Percentiles rank a stretch among this genome's conserved stretches.
Conservation (phyloP, 64 coral and sea anemone species). For the Dendronephthya gigantea region DNA sequence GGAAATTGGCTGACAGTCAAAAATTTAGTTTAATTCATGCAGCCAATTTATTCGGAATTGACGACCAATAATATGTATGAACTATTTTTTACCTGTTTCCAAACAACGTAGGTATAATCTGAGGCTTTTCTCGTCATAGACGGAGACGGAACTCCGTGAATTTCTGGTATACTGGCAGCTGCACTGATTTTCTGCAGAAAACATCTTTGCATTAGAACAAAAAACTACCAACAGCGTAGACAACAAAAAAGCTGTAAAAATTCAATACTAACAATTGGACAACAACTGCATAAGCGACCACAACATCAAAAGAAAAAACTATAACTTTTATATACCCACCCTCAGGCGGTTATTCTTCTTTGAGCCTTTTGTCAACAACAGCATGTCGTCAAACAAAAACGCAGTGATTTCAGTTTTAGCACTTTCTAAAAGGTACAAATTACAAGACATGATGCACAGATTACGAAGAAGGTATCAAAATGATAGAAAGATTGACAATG, state of each 20-base stretch:
- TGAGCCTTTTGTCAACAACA: conserved; percentile 67
- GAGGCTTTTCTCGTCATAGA: neutral
- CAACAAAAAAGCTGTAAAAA: neutral
- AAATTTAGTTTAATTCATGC: too few relatives aligned
- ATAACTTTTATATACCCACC: neutral
- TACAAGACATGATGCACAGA: neutral
- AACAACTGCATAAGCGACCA: neutral
- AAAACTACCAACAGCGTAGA: too few relatives aligned
- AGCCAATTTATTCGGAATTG: too few relatives aligned
- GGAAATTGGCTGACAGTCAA: too few relatives aligned
- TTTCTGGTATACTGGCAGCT: neutral
- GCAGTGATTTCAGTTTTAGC: conserved; percentile 80
- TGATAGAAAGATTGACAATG: too few relatives aligned
- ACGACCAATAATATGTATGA: too few relatives aligned
- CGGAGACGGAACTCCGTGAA: neutral
- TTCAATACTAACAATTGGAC: neutral
- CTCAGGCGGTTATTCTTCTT: neutral
- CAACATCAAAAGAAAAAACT: neutral
- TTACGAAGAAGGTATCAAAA: neutral
- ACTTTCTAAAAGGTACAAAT: conserved; percentile 60
- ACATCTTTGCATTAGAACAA: too few relatives aligned
- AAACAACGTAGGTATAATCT: neutral
- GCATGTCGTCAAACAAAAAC: conserved; percentile 94
- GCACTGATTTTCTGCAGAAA: neutral
- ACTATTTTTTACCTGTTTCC: neutral